Base-by-base conservation (phyloP, 1,140 invertebrate genomes). In the Leptinotarsa lineolata region DNA sequence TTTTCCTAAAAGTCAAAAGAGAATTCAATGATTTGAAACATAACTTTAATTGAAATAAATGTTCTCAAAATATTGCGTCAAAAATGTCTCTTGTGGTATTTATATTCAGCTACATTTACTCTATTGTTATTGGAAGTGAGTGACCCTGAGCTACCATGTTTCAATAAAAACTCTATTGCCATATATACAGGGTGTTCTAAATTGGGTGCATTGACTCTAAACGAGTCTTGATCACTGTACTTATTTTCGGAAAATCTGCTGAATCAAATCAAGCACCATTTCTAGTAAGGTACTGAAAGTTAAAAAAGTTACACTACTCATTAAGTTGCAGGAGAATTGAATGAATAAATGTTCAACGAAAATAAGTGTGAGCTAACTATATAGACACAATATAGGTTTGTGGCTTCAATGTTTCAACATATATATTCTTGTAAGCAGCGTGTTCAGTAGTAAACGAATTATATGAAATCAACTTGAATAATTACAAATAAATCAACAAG, bases 81-180 rank as follows among this genome's bases (percentile, higher is more conserved):
- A 30, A 39, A 39, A 39, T 39, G 30, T 11, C 8, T 8, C 30
- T 39, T 11, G 30, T 39, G 30, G 30, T 39, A 39, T 39, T 39
- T 39, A 11, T 0, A 39, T 39, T 39, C 30, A 39, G 30, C 11
- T 11, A 39, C 30, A 39, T 39, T 39, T 39, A 39, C 30, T 80
- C 72, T 81, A 80, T 81, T 82, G 78, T 81, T 80, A 81, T 54
- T 83, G 80, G 80, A 84, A 84, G 80, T 84, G 83, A 83, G 83
- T 83, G 83, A 79, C 83, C 83, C 83, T 84, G 83, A 84, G 83
- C 83, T 84, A 84, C 83, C 82, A 81, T 58, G 20, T 4, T 67
- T 54, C 48, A 44, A 22, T 67, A 58, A 68, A 68, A 68, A 68
- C 48, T 22, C 48, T 54, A 54, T 54, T 54, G 48, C 48, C 15